Percentiles rank a stretch among this genome's conserved stretches.
phyloP scores from a whole-genome alignment of 2,113 vertebrate genomes.

The Hemichromis elongatus region DNA sequence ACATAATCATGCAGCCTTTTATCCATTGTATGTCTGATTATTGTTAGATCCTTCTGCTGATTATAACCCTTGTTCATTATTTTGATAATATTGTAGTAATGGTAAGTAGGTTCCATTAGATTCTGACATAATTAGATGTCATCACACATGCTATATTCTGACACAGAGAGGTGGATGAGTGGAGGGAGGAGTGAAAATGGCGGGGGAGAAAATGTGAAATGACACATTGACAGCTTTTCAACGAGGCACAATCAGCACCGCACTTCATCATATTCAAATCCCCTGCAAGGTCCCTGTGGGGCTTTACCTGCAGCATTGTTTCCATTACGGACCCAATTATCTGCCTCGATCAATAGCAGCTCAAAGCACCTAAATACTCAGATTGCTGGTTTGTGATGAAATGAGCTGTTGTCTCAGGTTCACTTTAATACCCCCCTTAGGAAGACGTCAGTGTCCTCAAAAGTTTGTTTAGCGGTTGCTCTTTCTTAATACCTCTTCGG shows the following conservation, averaged over 20 bases:
- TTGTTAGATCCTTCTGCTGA: conserved; percentile 1
- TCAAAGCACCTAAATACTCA: conserved; percentile 21
- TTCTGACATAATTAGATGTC: neutral
- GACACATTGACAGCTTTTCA: conserved; percentile 46
- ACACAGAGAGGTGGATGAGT: neutral
- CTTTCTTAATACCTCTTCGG: conserved; percentile 10
- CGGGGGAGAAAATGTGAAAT: neutral
- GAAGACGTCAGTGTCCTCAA: conserved; percentile 41
- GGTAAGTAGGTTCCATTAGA: neutral
- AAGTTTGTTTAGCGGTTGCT: conserved; percentile 41
- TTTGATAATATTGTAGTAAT: conserved; percentile 3
- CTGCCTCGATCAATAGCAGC: conserved; percentile 48
- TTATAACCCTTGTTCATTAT: conserved; percentile 16
- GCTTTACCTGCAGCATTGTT: conserved; percentile 31
- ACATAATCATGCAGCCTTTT: neutral
- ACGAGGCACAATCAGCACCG: conserved; percentile 16
- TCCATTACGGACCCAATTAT: conserved; percentile 55
- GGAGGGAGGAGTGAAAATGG: neutral
- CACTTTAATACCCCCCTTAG: conserved; percentile 27
- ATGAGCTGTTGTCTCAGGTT: conserved; percentile 41
- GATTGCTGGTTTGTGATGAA: conserved; percentile 26
- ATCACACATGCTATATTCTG: neutral
- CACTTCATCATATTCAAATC: conserved; percentile 46
- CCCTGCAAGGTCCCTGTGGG: neutral
- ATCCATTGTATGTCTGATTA: conserved; percentile 8